Conservation (phyloP, 2,113 vertebrate species). For the Gallinago media region DNA sequence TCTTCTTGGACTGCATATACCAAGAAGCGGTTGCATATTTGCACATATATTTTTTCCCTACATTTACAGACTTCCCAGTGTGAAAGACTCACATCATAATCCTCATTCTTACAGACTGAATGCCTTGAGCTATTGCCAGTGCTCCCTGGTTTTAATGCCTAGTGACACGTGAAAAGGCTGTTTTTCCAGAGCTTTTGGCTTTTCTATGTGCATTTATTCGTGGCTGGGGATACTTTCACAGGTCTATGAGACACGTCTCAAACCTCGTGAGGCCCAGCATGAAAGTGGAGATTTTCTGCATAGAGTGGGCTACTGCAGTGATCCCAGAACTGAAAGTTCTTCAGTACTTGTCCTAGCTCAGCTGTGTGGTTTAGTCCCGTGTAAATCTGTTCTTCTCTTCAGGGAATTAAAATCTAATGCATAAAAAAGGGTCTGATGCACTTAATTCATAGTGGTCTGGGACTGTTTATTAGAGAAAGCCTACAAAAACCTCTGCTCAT, state of each 20-base stretch:
- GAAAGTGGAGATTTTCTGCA: neutral
- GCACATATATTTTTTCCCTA: neutral
- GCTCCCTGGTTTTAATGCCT: neutral
- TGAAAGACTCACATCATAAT: neutral
- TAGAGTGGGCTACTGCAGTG: neutral
- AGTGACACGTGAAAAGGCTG: neutral
- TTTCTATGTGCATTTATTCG: neutral
- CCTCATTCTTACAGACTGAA: neutral
- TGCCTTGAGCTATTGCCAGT: neutral
- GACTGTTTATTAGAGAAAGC: slow-evolving; percentile 31
- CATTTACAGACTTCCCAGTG: neutral
- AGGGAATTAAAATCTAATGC: slow-evolving; percentile 20
- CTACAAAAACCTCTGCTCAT: neutral
- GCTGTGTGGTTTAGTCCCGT: neutral
- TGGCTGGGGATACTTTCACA: neutral
- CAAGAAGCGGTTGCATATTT: neutral
- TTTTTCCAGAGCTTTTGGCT: neutral
- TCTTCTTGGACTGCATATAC: neutral
- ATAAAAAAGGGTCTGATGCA: neutral
- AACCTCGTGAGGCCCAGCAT: neutral
- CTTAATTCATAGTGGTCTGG: neutral
- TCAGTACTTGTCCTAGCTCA: neutral
- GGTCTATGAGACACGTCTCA: neutral
- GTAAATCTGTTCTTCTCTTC: neutral
- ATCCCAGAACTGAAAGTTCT: neutral